Percentiles rank a stretch among this genome's conserved stretches.
Evolutionary conservation across 2,113 vertebrate genomes (phyloP).

Genomic region (Hemichromis elongatus): DNA sequence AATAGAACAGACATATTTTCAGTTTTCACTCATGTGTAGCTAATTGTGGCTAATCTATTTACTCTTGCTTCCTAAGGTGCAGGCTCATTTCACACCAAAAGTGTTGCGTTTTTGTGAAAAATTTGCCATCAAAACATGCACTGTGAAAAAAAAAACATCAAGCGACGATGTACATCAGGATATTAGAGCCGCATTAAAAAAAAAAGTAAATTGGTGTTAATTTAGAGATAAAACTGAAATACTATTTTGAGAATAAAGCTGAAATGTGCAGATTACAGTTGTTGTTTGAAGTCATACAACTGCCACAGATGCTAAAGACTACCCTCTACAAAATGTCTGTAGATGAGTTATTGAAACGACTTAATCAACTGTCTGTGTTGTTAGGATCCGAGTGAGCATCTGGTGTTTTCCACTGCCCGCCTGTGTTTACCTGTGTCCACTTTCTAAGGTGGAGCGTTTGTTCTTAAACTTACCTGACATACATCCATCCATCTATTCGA

Average conservation of each 20-base stretch:
- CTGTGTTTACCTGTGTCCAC: neutral
- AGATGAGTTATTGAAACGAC: fast-evolving
- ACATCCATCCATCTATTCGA: neutral
- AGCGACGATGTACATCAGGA: fast-evolving
- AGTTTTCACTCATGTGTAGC: neutral
- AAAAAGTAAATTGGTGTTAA: neutral
- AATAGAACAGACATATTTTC: neutral
- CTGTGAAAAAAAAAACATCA: neutral
- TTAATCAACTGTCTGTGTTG: neutral
- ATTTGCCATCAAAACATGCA: neutral
- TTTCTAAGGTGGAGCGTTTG: neutral
- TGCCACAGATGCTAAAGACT: neutral
- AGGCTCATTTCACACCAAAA: neutral
- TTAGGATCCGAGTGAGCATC: neutral
- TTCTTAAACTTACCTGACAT: neutral
- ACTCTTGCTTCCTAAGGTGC: neutral
- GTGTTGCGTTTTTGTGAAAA: neutral
- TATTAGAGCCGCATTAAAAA: neutral
- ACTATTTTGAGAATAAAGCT: neutral
- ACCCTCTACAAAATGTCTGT: neutral
- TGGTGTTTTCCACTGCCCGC: neutral
- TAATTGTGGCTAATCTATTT: neutral
- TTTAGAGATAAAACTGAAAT: neutral
- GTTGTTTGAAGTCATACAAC: neutral
- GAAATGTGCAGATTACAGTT: neutral